Evolutionary conservation across 2,113 vertebrate genomes (phyloP), one percentile per base, ranked within the genome.

Genomic region (Bucco capensis): DNA sequence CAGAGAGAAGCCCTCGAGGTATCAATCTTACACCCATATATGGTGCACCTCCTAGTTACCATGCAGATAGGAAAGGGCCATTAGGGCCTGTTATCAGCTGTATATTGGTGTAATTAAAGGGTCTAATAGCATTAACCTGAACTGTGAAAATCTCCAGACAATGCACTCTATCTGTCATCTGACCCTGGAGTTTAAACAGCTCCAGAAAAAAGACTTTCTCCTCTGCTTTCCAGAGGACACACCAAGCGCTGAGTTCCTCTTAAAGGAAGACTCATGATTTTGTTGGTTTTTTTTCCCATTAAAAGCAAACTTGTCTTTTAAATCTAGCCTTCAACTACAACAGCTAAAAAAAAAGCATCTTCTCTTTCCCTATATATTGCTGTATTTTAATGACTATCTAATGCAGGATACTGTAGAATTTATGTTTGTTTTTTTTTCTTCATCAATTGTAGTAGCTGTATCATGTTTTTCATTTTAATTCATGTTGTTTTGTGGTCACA

Each of bases 71-170:
- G 98, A 98, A 98, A 98, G 97, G 97, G 97, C 98, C 98, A 99
- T 99, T 99, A 99, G 96, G 97, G 97, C 95, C 96, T 96, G 97
- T 98, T 99, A 99, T 99, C 99, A 96, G 96, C 96, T 96, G 97
- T 97, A 97, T 98, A 97, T 98, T 97, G 96, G 95, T 97, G 97
- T 98, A 98, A 99, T 98, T 99, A 98, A 98, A 98, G 97, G 95
- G 96, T 97, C 95, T 98, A 98, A 98, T 98, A 98, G 95, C 97
- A 96, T 94, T 97, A 96, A 97, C 94, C 94, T 97, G 97, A 98
- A 97, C 97, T 97, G 96, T 93, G 96, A 97, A 97, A 97, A 95
- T 97, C 97, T 98, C 96, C 96, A 97, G 98, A 98, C 98, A 98
- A 98, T 97, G 97, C 92, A 88, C 95, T 96, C 86, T 98, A 98